phyloP scores from a whole-genome alignment of 2,797 vertebrate species.

The Melanotaenia boesemani region DNA sequence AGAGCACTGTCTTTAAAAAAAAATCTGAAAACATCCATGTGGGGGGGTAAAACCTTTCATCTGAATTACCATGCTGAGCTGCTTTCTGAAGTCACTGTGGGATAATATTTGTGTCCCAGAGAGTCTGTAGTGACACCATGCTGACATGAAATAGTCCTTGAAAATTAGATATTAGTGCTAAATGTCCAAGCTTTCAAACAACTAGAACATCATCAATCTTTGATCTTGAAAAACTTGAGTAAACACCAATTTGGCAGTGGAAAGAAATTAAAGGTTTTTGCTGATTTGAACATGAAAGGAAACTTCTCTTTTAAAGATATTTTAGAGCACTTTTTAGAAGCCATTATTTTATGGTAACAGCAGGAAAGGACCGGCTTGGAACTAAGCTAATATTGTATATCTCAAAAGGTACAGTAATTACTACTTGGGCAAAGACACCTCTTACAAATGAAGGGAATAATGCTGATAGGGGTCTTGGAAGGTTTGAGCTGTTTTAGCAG shows the following conservation, averaged over 20 bases:
- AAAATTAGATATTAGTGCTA: not conserved
- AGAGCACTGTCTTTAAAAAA: not conserved
- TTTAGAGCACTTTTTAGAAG: not conserved
- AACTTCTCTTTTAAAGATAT: not conserved
- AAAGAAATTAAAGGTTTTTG: too few relatives aligned
- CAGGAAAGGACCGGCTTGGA: too few relatives aligned
- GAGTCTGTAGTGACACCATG: not conserved
- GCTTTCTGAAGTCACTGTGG: constrained; percentile 18
- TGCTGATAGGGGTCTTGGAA: not conserved
- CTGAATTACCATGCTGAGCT: constrained; percentile 6
- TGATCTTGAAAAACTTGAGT: not conserved
- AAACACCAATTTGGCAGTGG: not conserved
- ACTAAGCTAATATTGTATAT: too few relatives aligned
- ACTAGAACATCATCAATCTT: not conserved
- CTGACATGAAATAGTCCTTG: constrained; percentile 15
- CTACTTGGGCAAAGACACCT: not conserved
- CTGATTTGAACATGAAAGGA: not conserved
- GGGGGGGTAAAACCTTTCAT: constrained; percentile 1
- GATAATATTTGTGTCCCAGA: not conserved
- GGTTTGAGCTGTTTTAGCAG: not conserved
- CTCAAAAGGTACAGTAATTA: not conserved
- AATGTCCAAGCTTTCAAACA: not conserved
- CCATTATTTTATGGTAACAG: too few relatives aligned
- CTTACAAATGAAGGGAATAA: not conserved
- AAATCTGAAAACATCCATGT: constrained; percentile 2